Evolutionary conservation across 1,140 invertebrate genomes (phyloP).

Genomic region (Anthonomus grandis): DNA sequence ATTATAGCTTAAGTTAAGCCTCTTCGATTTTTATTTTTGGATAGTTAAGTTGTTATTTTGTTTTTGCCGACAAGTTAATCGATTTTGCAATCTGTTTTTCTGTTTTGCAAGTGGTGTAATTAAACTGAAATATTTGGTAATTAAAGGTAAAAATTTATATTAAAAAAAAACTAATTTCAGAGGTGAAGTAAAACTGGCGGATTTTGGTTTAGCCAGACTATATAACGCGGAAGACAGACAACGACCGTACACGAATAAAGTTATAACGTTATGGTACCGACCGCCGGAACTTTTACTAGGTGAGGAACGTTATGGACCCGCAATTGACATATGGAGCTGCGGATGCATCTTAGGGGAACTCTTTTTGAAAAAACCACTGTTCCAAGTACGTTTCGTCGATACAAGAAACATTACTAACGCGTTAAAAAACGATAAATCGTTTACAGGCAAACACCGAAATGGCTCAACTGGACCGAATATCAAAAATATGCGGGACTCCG

Average conservation of each 20-base stretch:
- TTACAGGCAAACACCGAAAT: slow-evolving; percentile 86
- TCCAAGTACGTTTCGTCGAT: slow-evolving; percentile 74
- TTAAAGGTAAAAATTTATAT: not conserved
- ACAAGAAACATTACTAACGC: too few species aligned
- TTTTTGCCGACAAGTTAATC: too few species aligned
- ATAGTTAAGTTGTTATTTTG: too few species aligned
- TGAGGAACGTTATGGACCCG: slow-evolving; percentile 96
- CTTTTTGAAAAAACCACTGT: slow-evolving; percentile 94
- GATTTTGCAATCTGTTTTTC: too few species aligned
- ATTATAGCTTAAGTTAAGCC: too few species aligned
- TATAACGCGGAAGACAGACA: slow-evolving; percentile 94
- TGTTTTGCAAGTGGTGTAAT: too few species aligned
- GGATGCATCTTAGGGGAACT: slow-evolving; percentile 99
- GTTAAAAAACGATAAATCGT: too few species aligned
- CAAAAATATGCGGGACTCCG: slow-evolving; percentile 91
- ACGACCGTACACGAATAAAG: slow-evolving; percentile 97
- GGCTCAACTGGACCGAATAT: slow-evolving; percentile 93
- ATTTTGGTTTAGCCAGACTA: slow-evolving; percentile 95
- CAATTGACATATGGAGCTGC: slow-evolving; percentile 99
- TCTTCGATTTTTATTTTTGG: too few species aligned
- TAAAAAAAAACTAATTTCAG: slow-evolving; percentile 53
- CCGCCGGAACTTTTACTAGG: slow-evolving; percentile 74
- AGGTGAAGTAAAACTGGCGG: slow-evolving; percentile 98
- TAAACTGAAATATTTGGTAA: too few species aligned
- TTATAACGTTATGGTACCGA: slow-evolving; percentile 98